Conservation (phyloP, 2,888 invertebrate genomes). For the Rhynchonema sp. region DNA sequence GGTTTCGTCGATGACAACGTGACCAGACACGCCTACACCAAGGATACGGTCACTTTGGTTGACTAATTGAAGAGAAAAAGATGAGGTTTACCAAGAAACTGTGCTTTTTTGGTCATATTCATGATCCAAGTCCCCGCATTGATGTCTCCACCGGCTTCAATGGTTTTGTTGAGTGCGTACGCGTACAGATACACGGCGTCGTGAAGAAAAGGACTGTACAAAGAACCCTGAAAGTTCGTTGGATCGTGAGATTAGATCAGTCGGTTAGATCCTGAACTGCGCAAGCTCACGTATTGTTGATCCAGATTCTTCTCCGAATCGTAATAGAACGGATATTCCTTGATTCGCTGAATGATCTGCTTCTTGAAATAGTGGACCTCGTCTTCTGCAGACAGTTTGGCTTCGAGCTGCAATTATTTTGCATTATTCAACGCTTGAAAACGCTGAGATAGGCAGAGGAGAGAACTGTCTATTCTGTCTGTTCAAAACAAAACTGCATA, state of each 20-base stretch:
- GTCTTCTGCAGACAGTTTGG: conserved; percentile 1
- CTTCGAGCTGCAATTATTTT: conserved; percentile 6
- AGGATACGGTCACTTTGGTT: too few relatives aligned
- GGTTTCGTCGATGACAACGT: too few relatives aligned
- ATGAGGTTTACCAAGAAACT: not conserved
- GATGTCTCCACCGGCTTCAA: not conserved
- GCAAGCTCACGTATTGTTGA: not conserved
- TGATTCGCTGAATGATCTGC: conserved; percentile 1
- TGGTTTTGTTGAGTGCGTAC: not conserved
- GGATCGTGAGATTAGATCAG: not conserved
- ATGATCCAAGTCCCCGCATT: not conserved
- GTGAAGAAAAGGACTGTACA: conserved; percentile 6
- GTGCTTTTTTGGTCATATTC: not conserved
- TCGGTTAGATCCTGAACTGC: too few relatives aligned
- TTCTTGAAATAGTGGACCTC: conserved; percentile 7
- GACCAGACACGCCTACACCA: too few relatives aligned
- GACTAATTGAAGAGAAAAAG: too few relatives aligned
- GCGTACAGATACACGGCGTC: conserved; percentile 3
- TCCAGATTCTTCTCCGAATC: not conserved
- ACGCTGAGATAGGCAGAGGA: too few relatives aligned
- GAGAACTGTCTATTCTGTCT: too few relatives aligned
- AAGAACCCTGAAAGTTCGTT: too few relatives aligned
- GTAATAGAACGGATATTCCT: conserved; percentile 2
- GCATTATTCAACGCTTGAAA: too few relatives aligned
- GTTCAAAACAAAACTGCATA: too few relatives aligned